phyloP scores from a whole-genome alignment of 1,140 invertebrate genomes.

The Scaptomyza pallida region DNA sequence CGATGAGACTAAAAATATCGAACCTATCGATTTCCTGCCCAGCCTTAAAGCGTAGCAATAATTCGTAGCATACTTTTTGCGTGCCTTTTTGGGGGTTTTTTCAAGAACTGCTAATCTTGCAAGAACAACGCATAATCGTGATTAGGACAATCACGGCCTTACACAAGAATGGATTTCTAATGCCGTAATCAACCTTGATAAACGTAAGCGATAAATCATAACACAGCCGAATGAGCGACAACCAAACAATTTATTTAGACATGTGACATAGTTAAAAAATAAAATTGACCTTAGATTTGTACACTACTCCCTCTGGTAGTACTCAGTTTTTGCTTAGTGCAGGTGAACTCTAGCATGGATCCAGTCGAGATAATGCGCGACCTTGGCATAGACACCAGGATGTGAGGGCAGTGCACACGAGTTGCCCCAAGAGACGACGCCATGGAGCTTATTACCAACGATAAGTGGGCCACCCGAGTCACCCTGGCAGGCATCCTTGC shows the following conservation, averaged over 20 bases:
- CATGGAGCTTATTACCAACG: slow-evolving; percentile 83
- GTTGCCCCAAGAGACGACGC: slow-evolving; percentile 89
- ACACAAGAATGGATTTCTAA: slow-evolving; percentile 19
- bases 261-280: slow-evolving; percentile 20
- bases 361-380: slow-evolving; percentile 85
- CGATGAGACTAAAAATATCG: too few relatives aligned
- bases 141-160: slow-evolving; percentile 19
- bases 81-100: background rate
- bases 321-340: background rate
- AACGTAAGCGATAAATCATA: slow-evolving; percentile 11
- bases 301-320: too few relatives aligned
- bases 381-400: slow-evolving; percentile 89
- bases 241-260: slow-evolving; percentile 30
- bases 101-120: slow-evolving; percentile 4
- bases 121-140: slow-evolving; percentile 5
- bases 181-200: slow-evolving; percentile 18
- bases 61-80: background rate
- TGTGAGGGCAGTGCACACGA: slow-evolving; percentile 86
- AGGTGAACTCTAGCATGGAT: slow-evolving; percentile 40
- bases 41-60: background rate
- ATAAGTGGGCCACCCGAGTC: slow-evolving; percentile 84
- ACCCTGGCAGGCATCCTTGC: slow-evolving; percentile 85
- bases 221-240: slow-evolving; percentile 6
- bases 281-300: background rate
- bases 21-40: too few relatives aligned